Percentiles rank a stretch among this genome's conserved stretches.
phyloP scores from a whole-genome alignment of 1,140 invertebrate species.

The Pissodes strobi region DNA sequence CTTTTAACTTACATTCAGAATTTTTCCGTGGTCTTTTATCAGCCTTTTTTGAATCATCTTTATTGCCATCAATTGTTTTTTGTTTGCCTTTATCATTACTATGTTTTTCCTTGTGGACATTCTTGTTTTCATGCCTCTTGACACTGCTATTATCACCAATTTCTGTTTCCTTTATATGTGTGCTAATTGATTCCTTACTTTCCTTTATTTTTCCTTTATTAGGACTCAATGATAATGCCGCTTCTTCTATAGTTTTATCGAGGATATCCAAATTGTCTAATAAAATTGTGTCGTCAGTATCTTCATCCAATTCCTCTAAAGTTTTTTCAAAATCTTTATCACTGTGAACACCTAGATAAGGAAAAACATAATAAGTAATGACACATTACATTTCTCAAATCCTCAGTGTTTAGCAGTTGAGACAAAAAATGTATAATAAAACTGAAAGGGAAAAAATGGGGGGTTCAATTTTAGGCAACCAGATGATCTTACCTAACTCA shows the following conservation, averaged over 20 bases:
- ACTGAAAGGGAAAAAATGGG: not conserved
- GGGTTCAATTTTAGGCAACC: no score
- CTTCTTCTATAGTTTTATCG: constrained; percentile 50
- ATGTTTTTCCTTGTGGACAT: not conserved
- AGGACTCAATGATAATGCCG: constrained; percentile 12
- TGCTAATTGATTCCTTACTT: not conserved
- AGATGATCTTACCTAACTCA: constrained; percentile 4
- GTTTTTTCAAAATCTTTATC: constrained; percentile 73
- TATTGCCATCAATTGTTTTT: not conserved
- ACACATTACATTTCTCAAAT: no score
- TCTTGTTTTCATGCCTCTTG: not conserved
- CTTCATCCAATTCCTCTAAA: constrained; percentile 65
- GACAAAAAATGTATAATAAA: constrained; percentile 3
- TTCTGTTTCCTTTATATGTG: not conserved
- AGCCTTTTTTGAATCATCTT: constrained; percentile 12
- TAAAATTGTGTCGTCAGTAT: constrained; percentile 38
- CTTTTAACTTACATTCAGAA: constrained; percentile 31
- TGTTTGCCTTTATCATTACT: not conserved
- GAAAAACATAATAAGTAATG: not conserved
- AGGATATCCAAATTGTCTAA: constrained; percentile 46
- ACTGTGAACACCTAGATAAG: constrained; percentile 60
- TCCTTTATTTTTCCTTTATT: not conserved
- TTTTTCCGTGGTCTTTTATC: constrained; percentile 19
- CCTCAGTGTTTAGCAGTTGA: no score
- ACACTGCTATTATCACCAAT: not conserved